Base-by-base conservation (phyloP, 2,888 invertebrate species). In the Blastobasis lacticolella region DNA sequence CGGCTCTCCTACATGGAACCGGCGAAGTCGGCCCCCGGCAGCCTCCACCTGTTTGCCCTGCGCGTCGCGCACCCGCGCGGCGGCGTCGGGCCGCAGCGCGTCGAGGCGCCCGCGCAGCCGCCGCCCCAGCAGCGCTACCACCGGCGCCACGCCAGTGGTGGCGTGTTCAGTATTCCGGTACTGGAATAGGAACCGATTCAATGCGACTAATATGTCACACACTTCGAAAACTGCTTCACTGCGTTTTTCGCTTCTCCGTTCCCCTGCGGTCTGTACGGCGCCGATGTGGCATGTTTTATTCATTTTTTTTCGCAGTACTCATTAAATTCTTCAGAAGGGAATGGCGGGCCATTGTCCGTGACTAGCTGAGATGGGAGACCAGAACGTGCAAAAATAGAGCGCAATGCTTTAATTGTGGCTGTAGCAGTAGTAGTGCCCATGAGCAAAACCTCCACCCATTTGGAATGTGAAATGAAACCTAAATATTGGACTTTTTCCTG, bases 321-420 rank as follows among this genome's bases (percentile, higher is more conserved):
- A 41, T 54, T 54, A 41, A 58, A 62, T 37, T 63, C 61, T 1
- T 23, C n/a, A 2, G 56, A 56, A 5, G 49, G 41, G 48, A 64
- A 69, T 5, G 63, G 66, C 41, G 64, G 62, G 1, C 64, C 65
- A 7, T 61, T 58, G 45, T 64, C 63, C 0, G 62, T 56, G 5
- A 62, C 59, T 6, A 66, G 36, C 44, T 64, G 59, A 10, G 49
- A 52, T 6, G 66, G 62, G 5, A 65, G 38, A 0, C 65, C 64
- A 37, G 59, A 66, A 37, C 58, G 38, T 5, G 60, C 53, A 49
- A 62, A 67, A 6, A 60, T 42, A 6, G 51, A 46, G 6, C 61
- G 40, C 2, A 66, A 52, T 36, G 40, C 43, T 3, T 9, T 45
- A 41, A 60, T 60, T 4, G 55, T 51, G 6, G 40, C 42, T 0